Conservation (phyloP, 2,888 invertebrate genomes). For the Melanophora roralis region DNA sequence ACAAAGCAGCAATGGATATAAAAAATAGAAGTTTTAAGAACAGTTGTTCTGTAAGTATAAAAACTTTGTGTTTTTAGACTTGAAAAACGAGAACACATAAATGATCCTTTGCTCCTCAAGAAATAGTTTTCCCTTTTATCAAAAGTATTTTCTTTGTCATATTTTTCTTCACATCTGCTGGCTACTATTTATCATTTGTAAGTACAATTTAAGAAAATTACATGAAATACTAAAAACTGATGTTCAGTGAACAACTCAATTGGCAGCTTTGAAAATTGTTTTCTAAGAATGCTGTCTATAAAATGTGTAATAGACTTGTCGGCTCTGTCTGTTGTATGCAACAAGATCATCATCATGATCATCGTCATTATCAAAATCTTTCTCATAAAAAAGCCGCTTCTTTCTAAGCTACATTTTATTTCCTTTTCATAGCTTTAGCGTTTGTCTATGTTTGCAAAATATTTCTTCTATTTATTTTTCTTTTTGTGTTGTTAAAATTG, state of each 20-base stretch:
- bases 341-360: constrained; percentile 9
- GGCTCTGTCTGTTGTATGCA: constrained; percentile 2
- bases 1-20: not conserved
- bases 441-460: constrained; percentile 21
- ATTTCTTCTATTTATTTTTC: not conserved
- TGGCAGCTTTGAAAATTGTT: constrained; percentile 62
- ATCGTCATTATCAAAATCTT: no score
- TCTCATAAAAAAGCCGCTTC: constrained; percentile 30
- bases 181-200: constrained; percentile 30
- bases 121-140: not conserved
- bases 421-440: constrained; percentile 10
- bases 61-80: no score
- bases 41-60: no score
- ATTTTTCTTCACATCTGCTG: not conserved
- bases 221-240: constrained; percentile 46
- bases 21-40: constrained; percentile 23
- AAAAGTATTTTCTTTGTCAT: constrained; percentile 2
- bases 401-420: constrained; percentile 37
- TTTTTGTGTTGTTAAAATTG: constrained; percentile 36
- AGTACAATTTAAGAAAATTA: constrained; percentile 42
- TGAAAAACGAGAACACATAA: no score
- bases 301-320: constrained; percentile 17
- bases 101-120: no score
- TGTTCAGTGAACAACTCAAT: constrained; percentile 57
- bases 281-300: constrained; percentile 61